Base-by-base conservation (phyloP, 2,797 vertebrate species). In the Merluccius polli region DNA sequence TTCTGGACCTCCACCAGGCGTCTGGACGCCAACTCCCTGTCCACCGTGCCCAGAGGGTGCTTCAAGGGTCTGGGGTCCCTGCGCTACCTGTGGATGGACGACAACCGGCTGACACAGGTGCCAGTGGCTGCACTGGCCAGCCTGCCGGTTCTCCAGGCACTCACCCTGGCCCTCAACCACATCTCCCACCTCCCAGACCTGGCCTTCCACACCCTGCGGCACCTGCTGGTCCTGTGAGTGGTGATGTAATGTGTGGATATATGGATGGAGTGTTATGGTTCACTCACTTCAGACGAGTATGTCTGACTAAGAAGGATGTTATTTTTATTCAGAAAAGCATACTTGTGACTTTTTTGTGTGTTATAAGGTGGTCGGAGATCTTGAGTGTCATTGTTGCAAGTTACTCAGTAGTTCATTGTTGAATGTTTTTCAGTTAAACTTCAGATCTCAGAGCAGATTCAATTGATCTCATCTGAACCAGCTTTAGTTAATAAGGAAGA, bases 211-310 rank as follows among this genome's bases (percentile, higher is more conserved):
- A 92, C 94, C 78, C 95, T 96, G 79, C 91, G 91, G 82, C 94
- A 92, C 75, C 91, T 96, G 84, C 93, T 96, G 72, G 94, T 96
- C 85, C 89, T 96, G 95, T 96, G 91, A 95, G 95, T 95, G 76
- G 73, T 70, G 7, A 9, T 13, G 10, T 11, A 3, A 27, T 38
- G 33, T 32, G 18, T 21, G 69, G 32, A 9, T 35, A 31, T 10
- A 7, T 21, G 31, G 69, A 32, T 5, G 13, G 32, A 70, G 18
- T 38, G 70, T 24, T 38, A 38, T 4, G 33, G 21, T 63, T 31
- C 6, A 63, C 29, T 29, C 52, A 24, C 52, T n/a, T 59, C n/a
- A 8, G 52, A 24, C 7, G 1, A 9, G 52, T 52, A 15, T 52
- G 21, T n/a, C 21, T 59, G 52, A 59, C 24, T 21, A 21, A 3